phyloP scores from a whole-genome alignment of 2,888 invertebrate species.

The Nipponacmea schrenckii region DNA sequence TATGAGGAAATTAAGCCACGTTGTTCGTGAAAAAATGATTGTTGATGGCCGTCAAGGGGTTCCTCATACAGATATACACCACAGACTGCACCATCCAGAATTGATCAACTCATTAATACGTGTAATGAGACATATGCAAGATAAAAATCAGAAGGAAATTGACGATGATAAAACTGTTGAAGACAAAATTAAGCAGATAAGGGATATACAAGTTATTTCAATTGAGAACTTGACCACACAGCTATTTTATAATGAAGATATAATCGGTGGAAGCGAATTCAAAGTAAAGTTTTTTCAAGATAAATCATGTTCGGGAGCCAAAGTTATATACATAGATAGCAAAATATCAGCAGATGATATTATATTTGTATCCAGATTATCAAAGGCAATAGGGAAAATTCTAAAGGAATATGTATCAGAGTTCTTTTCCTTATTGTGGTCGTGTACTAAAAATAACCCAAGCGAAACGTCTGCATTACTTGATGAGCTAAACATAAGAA shows the following conservation, averaged over 20 bases:
- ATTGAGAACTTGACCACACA: not conserved
- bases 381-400: too few species aligned
- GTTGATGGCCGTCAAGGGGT: slow-evolving; percentile 21
- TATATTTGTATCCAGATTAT: too few species aligned
- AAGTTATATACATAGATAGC: too few species aligned
- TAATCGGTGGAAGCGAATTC: not conserved
- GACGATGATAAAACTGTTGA: not conserved
- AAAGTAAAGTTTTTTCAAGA: not conserved
- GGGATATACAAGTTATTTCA: not conserved
- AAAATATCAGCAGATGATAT: too few species aligned
- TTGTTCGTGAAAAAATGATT: slow-evolving; percentile 26
- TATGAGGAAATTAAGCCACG: slow-evolving; percentile 34
- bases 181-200: slow-evolving; percentile 8
- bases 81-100: not conserved
- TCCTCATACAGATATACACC: not conserved
- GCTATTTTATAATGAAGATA: not conserved
- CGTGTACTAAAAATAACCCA: too few species aligned
- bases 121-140: not conserved
- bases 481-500: too few species aligned
- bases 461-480: too few species aligned
- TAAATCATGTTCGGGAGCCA: too few species aligned
- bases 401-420: too few species aligned
- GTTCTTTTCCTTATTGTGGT: too few species aligned
- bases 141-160: not conserved
- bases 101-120: not conserved